Percentiles rank a stretch among this genome's conserved stretches.
These are phyloP conservation scores for Pseudopleuronectes americanus DNA, from an alignment of 2,797 vertebrate species.

Conservation along the genomic window DNA sequence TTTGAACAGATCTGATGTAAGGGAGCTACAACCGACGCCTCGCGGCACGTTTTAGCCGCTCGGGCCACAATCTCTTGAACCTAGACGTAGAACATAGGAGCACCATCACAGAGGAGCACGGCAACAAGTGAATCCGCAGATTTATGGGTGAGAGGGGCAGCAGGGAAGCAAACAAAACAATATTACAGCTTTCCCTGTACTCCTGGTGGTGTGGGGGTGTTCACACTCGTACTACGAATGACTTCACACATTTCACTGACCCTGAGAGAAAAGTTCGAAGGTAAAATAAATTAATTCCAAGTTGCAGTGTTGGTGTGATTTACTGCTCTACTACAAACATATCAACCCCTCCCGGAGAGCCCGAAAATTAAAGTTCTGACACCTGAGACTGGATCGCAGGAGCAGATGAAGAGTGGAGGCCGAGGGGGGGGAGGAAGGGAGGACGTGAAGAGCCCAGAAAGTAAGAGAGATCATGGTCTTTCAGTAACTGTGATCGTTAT, in stretches of 20 bases:
- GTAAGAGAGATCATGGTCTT: constrained; percentile 7
- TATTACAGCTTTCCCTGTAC: constrained; percentile 44
- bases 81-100: not conserved
- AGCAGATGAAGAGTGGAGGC: constrained; percentile 23
- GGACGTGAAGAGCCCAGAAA: not conserved
- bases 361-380: constrained; percentile 76
- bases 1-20: constrained; percentile 7
- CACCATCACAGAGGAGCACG: constrained; percentile 10
- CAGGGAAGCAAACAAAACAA: constrained; percentile 22
- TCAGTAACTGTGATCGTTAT: too few relatives aligned
- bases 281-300: too few relatives aligned
- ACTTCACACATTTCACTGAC: not conserved
- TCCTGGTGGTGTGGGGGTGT: not conserved
- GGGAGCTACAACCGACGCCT: not conserved
- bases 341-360: constrained; percentile 28
- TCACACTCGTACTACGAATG: not conserved
- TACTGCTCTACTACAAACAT: too few relatives aligned
- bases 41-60: not conserved
- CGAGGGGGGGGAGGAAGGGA: not conserved
- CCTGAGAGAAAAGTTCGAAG: not conserved
- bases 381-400: constrained; percentile 58
- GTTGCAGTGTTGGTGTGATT: too few relatives aligned
- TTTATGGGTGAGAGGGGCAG: constrained; percentile 46
- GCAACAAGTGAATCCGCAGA: constrained; percentile 32
- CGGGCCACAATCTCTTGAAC: not conserved